These are phyloP conservation scores for Pollimyrus isidori DNA, from an alignment of 2,113 vertebrate species.

Conservation along the genomic window DNA sequence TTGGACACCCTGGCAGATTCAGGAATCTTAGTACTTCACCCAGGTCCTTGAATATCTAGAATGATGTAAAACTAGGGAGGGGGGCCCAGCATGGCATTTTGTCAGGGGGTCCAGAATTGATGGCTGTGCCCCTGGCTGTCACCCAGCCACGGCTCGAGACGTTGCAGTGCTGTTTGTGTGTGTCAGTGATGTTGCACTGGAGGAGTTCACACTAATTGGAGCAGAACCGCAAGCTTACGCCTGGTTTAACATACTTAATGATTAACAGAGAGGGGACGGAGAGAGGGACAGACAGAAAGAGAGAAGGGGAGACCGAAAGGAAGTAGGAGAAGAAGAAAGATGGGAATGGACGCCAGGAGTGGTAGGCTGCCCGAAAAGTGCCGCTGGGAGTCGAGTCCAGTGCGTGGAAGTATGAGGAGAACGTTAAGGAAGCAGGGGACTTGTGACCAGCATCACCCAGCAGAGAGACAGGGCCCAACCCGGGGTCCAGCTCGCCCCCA, in stretches of 20 bases:
- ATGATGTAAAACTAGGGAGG: not conserved
- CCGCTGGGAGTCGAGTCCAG: not conserved
- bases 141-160: not conserved
- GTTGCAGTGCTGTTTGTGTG: not conserved
- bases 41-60: not conserved
- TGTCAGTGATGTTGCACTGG: not conserved
- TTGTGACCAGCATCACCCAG: slow-evolving; percentile 17
- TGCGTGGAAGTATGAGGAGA: not conserved
- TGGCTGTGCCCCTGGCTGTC: not conserved
- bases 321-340: not conserved
- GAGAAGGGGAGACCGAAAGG: not conserved
- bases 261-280: slow-evolving; percentile 53
- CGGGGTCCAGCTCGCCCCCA: slow-evolving; percentile 22
- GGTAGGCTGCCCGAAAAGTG: slow-evolving; percentile 15
- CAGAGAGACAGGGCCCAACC: slow-evolving; percentile 19
- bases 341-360: slow-evolving; percentile 1
- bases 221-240: not conserved
- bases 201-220: not conserved
- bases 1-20: not conserved
- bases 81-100: not conserved
- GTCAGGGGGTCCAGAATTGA: not conserved
- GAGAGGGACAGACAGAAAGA: not conserved
- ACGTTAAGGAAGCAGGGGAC: slow-evolving; percentile 22
- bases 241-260: slow-evolving; percentile 49
- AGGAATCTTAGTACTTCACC: not conserved